Evolutionary conservation across 2,113 vertebrate species (phyloP).

Genomic region (Actinemys pallida): DNA sequence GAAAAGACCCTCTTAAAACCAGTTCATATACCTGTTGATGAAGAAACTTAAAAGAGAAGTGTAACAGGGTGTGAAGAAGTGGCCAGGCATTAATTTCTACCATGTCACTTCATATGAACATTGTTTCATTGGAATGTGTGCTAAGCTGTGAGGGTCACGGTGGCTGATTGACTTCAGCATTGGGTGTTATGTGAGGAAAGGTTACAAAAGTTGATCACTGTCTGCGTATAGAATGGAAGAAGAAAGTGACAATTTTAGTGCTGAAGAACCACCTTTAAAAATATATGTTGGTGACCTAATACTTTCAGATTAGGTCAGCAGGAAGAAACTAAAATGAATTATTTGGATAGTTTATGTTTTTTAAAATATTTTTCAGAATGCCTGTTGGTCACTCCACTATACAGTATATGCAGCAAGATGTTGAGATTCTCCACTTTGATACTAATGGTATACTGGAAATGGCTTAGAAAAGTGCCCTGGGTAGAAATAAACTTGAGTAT

Average conservation of each 20-base stretch:
- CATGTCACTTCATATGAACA: neutral
- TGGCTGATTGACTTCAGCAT: neutral
- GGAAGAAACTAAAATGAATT: neutral
- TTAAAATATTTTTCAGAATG: neutral
- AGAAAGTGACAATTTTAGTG: neutral
- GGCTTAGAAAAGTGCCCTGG: neutral
- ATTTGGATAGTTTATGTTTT: neutral
- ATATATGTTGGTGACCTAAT: neutral
- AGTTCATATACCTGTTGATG: neutral
- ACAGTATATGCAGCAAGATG: neutral
- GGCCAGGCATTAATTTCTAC: neutral
- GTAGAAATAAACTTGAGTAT: slow-evolving; percentile 3
- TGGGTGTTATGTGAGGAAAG: neutral
- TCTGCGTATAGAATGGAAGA: neutral
- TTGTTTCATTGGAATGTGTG: neutral
- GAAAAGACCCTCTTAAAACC: neutral
- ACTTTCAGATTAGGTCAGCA: neutral
- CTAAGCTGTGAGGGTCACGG: neutral
- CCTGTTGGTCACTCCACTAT: neutral
- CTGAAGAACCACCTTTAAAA: neutral
- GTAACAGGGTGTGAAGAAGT: neutral
- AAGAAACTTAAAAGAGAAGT: neutral
- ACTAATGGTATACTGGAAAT: neutral
- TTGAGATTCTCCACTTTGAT: neutral
- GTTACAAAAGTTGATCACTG: neutral